Percentiles rank a stretch among this genome's conserved stretches.
Evolutionary conservation across 2,888 invertebrate species (phyloP).

Genomic region (Melanophora roralis): DNA sequence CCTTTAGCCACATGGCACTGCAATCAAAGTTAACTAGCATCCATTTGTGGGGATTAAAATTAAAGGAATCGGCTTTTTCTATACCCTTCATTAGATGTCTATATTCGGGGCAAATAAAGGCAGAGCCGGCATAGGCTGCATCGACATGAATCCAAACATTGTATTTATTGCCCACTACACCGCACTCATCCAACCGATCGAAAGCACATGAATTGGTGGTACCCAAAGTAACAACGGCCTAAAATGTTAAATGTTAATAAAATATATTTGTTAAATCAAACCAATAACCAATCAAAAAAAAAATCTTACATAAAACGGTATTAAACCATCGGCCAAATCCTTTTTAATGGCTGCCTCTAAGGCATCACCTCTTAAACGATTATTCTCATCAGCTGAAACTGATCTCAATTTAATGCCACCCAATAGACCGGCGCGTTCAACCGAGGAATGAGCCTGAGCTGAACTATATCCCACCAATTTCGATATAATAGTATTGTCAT

Average conservation of each 20-base stretch:
- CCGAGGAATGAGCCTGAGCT: slow-evolving; percentile 94
- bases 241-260: slow-evolving; percentile 59
- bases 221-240: slow-evolving; percentile 93
- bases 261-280: neutral
- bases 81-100: slow-evolving; percentile 92
- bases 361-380: slow-evolving; percentile 85
- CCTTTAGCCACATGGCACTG: slow-evolving; percentile 97
- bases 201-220: slow-evolving; percentile 98
- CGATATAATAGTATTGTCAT: slow-evolving; percentile 84
- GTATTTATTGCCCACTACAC: slow-evolving; percentile 88
- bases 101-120: slow-evolving; percentile 98
- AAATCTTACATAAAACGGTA: slow-evolving; percentile 94
- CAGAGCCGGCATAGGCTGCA: slow-evolving; percentile 97
- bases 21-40: slow-evolving; percentile 99
- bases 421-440: slow-evolving; percentile 93
- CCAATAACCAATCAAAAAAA: neutral
- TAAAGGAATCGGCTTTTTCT: slow-evolving; percentile 95
- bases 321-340: slow-evolving; percentile 91
- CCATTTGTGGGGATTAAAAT: slow-evolving; percentile 99
- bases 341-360: slow-evolving; percentile 88
- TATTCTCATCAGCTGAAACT: slow-evolving; percentile 84
- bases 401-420: slow-evolving; percentile 89
- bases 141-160: slow-evolving; percentile 96
- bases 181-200: slow-evolving; percentile 92
- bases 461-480: slow-evolving; percentile 93